Evolutionary conservation across 2,888 invertebrate genomes (phyloP), one percentile per base, ranked within the genome.

Genomic region (Allacma fusca): DNA sequence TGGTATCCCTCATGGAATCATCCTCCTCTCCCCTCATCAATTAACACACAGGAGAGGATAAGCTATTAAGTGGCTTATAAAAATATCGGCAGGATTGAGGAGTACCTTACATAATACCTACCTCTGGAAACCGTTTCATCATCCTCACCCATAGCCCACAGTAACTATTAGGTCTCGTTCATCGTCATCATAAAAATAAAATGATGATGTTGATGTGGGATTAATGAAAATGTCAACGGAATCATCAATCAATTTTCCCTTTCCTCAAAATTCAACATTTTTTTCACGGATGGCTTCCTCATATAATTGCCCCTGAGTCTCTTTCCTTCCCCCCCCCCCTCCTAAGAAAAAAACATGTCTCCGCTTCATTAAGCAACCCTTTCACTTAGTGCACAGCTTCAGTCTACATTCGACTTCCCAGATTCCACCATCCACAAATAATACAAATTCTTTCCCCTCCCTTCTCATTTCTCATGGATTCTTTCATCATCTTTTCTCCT

Each of bases 171-270:
- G 62, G 26, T 62, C 62, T 62, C 62, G 5, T 12, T 62, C 62
- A 24, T 26, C 23, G 24, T 24, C 62, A 62, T 26, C 23, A 13
- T 26, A 12, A 2, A 7, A 26, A 64, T 65, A 23, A 28, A 67
- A 77, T 75, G 78, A 76, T 76, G 78, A 76, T 43, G 74, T 79
- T 70, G 77, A 62, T 57, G 40, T 75, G 65, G 78, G 74, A 78
- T 76, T 81, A 83, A 82, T 82, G 81, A 83, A 81, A 83, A 83
- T 81, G 81, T 83, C 81, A 83, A 77, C 80, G 76, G 64, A 79
- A 81, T 83, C 83, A 83, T 83, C 83, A 82, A 83, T 83, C 83
- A 82, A 81, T 81, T 81, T 81, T 75, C 78, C 82, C 77, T 78
- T 79, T 78, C 50, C 80, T 72, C 70, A 72, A 75, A 78, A 77